Evolutionary conservation across 2,888 invertebrate genomes (phyloP).

Genomic region (Zonitis immaculata): DNA sequence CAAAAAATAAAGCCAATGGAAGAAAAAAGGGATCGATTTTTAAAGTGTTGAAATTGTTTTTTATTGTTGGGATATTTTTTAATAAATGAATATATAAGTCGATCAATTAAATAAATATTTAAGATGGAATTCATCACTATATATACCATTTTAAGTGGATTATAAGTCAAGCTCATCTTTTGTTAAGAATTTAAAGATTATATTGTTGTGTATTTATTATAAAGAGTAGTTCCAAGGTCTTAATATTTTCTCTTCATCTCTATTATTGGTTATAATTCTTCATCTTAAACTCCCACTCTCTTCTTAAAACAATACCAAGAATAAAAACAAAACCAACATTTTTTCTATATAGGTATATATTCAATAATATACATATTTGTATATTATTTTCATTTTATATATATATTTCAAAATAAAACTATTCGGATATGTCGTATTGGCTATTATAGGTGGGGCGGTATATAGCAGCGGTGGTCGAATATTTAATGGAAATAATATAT

Average conservation of each 20-base stretch:
- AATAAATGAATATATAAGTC: too few species aligned
- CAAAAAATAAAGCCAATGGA: too few species aligned
- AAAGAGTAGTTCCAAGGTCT: slow-evolving; percentile 30
- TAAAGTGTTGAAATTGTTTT: too few species aligned
- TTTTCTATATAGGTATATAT: too few species aligned
- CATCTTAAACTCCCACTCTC: slow-evolving; percentile 19
- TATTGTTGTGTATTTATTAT: slow-evolving; percentile 30
- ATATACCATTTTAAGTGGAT: slow-evolving; percentile 49
- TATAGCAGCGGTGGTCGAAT: slow-evolving; percentile 13
- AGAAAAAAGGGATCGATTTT: too few species aligned
- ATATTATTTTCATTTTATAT: not conserved
- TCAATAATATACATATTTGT: slow-evolving; percentile 3
- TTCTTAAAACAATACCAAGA: slow-evolving; percentile 33
- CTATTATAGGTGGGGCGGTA: slow-evolving; percentile 3
- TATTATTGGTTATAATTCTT: slow-evolving; percentile 22
- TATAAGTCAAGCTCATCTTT: slow-evolving; percentile 38
- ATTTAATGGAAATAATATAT: slow-evolving; percentile 11
- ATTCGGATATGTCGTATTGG: not conserved
- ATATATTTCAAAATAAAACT: not conserved
- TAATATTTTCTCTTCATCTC: slow-evolving; percentile 24
- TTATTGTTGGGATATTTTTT: too few species aligned
- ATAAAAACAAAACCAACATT: slow-evolving; percentile 7
- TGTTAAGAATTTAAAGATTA: slow-evolving; percentile 35
- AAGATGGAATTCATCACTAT: slow-evolving; percentile 37
- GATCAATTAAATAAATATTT: slow-evolving; percentile 42